Percentiles rank a stretch among this genome's conserved stretches.
Evolutionary conservation across 2,888 invertebrate genomes (phyloP).

Genomic region (Drosophila nigritarsus): DNA sequence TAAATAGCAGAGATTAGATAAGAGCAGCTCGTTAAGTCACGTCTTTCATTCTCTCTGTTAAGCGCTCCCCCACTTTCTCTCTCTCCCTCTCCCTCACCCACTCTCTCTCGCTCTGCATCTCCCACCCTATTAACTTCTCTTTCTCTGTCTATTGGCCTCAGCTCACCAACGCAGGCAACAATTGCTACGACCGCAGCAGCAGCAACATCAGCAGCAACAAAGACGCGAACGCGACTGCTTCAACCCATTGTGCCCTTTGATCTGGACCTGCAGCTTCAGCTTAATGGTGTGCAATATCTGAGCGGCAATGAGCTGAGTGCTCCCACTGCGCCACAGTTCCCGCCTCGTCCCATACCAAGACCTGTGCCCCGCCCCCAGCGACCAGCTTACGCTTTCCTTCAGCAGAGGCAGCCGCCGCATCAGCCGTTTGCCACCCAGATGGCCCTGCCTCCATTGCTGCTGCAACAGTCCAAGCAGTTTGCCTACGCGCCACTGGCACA

Average conservation of each 20-base stretch:
- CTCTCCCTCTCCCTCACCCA: not conserved
- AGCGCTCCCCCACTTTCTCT: slow-evolving; percentile 12
- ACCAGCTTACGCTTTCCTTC: slow-evolving; percentile 50
- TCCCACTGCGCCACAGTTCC: slow-evolving; percentile 11
- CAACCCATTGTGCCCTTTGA: slow-evolving; percentile 75
- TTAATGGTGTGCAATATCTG: slow-evolving; percentile 65
- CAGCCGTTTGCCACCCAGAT: slow-evolving; percentile 22
- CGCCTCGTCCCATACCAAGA: slow-evolving; percentile 40
- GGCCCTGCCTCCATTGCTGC: slow-evolving; percentile 20
- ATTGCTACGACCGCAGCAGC: slow-evolving; percentile 34
- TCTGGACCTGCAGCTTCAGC: slow-evolving; percentile 56
- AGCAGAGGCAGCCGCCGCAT: slow-evolving; percentile 28
- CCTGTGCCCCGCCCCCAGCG: slow-evolving; percentile 36
- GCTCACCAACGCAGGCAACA: slow-evolving; percentile 49
- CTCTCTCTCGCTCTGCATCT: not conserved
- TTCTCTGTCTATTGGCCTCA: not conserved
- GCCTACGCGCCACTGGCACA: slow-evolving; percentile 77
- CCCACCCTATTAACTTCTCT: not conserved
- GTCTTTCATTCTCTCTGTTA: slow-evolving; percentile 17
- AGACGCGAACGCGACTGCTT: slow-evolving; percentile 47
- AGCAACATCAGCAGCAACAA: slow-evolving; percentile 50
- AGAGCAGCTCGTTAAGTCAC: slow-evolving; percentile 48
- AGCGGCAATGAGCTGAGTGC: slow-evolving; percentile 48
- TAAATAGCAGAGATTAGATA: slow-evolving; percentile 58
- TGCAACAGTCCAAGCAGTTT: slow-evolving; percentile 81